Conservation (phyloP, 2,113 vertebrate species). For the Tautogolabrus adspersus region DNA sequence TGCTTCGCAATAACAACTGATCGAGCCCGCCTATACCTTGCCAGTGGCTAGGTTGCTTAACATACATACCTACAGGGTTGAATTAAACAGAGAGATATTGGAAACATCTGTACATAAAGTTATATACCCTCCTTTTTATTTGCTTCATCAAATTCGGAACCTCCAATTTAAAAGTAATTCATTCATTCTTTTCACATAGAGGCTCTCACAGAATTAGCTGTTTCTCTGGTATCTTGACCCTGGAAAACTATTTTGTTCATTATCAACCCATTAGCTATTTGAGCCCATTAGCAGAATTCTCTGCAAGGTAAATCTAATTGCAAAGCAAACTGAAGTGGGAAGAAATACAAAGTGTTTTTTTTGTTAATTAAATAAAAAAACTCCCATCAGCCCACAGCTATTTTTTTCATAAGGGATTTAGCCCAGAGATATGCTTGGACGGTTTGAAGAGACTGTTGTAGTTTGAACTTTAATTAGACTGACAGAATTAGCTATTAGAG, state of each 20-base stretch:
- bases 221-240: background rate
- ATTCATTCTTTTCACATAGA: constrained; percentile 10
- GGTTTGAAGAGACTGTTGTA: constrained; percentile 53
- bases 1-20: constrained; percentile 4
- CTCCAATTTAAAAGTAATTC: background rate
- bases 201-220: background rate
- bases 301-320: constrained; percentile 11
- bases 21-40: constrained; percentile 23
- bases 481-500: constrained; percentile 71
- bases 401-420: constrained; percentile 34
- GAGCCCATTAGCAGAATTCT: background rate
- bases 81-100: background rate
- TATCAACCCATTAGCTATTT: background rate
- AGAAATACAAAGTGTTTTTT: constrained; percentile 1
- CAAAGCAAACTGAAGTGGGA: background rate
- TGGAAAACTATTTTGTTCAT: background rate
- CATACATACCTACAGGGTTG: constrained; percentile 13
- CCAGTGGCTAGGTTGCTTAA: constrained; percentile 33
- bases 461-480: constrained; percentile 74
- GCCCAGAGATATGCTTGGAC: constrained; percentile 45
- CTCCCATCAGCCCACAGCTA: constrained; percentile 29
- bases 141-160: background rate
- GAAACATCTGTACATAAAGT: background rate
- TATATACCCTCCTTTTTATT: background rate
- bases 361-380: constrained; percentile 2